Evolutionary conservation across 2,797 vertebrate genomes (phyloP), one percentile per base, ranked within the genome.

Genomic region (Dendrocincla fuliginosa): DNA sequence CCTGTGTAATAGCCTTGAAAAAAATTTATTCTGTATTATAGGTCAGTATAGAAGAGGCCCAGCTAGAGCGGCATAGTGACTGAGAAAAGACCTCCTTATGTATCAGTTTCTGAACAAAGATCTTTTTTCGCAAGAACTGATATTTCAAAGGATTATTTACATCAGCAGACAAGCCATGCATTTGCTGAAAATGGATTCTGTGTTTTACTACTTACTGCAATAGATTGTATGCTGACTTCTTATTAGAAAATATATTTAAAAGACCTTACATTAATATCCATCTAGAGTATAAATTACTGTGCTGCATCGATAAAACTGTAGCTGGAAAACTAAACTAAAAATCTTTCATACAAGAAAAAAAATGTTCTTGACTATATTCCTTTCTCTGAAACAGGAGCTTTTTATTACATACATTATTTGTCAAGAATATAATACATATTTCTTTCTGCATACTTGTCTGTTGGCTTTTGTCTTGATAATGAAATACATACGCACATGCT

Each of bases 241-340:
- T 97, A 87, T 96, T 96, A 94, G 75, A 90, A 94, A 95, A 96
- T 92, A 94, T 86, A 85, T 97, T 97, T 93, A 64, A 93, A 97
- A 96, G 87, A 93, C 84, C 80, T 97, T 96, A 67, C 83, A 90
- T 95, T 90, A 85, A 90, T 97, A 93, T 95, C 81, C 65, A 93
- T 78, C 68, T 92, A 63, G 60, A 93, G 75, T 71, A 87, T 87
- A 96, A 84, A 90, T 93, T 69, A 95, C 74, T 90, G 27, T 53
- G 42, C n/a, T 81, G 67, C 65, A 67, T 89, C 1, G 0, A 69
- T 94, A 73, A 83, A 90, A 56, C 67, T 46, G 28, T 55, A 67
- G 35, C 90, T 86, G 37, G 65, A 70, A 93, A 93, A 73, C 23
- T 71, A 74, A 74, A 86, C 46, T 79, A 27, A 73, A 68, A 87